Base-by-base conservation (phyloP, 2,888 invertebrate species). In the Cephus runcator region DNA sequence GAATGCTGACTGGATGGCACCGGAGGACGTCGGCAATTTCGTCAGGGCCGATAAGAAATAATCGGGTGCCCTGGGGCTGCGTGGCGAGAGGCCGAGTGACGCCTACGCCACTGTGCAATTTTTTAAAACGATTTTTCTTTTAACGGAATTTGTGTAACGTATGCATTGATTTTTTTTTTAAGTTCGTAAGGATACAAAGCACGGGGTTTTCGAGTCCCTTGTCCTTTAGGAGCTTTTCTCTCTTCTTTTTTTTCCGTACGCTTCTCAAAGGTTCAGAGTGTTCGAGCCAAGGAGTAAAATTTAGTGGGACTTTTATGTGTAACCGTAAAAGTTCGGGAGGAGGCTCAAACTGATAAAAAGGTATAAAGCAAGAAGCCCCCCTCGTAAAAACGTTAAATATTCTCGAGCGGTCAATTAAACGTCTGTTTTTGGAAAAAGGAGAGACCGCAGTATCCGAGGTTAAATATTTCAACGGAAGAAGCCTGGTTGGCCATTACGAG, bases 381-480 rank as follows among this genome's bases (percentile, higher is more conserved):
- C 30, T 31, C 69, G 69, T 69, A 69, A 69, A 69, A 31, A 69
- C 69, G 69, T 69, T 23, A 69, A 69, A 69, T n/a, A 31, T 69
- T 69, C 30, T 69, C 30, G 69, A 31, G 30, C 69, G 69, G 30
- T 69, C 69, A 31, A 69, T 69, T 69, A 69, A 73, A 34, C 34
- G 73, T 33, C n/a, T 73, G 34, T 73, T 34, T 34, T 73, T 33
- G 34, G 34, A 12, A 69, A 69, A 69, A 6, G 31, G 31, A 69
- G 12, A 69, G 31, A 3, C 36, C 36, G 36, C 36, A 36, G 36
- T 15, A 36, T 36, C 15, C 69, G 12, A 34, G 34, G 33, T 34
- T 31, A 73, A 73, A 73, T 73, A 73, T 73, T 73, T 34, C 34
- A 73, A 33, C 73, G 30, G 30, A 31, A 73, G 73, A 33, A 15